Conservation (phyloP, 2,113 vertebrate genomes). For the Phoxinus phoxinus region DNA sequence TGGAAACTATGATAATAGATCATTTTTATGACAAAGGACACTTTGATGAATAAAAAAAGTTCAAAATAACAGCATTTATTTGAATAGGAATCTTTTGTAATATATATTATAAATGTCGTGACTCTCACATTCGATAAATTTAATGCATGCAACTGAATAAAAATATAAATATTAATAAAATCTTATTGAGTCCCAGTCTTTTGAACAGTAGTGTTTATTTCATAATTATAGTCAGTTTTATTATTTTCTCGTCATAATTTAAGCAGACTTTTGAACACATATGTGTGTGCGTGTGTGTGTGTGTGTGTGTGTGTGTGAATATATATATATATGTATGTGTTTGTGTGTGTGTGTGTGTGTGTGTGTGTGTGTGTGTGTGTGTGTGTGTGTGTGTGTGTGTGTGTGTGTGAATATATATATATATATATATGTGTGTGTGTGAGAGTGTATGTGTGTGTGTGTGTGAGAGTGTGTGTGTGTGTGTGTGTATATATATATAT, state of each 20-base stretch:
- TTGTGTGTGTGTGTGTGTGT: no score
- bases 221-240: background rate
- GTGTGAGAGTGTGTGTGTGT: no score
- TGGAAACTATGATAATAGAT: background rate
- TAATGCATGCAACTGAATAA: background rate
- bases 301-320: no score
- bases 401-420: no score
- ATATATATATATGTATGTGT: no score
- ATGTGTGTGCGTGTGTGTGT: no score
- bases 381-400: no score
- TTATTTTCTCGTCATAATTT: background rate
- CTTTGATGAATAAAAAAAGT: background rate
- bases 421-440: no score
- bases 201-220: background rate
- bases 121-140: background rate
- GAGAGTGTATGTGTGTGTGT: no score
- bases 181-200: background rate
- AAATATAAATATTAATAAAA: background rate
- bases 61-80: background rate
- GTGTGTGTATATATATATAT: no score
- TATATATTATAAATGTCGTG: background rate
- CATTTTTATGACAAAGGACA: background rate
- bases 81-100: background rate
- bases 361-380: no score
- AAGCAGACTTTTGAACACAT: background rate